phyloP scores from a whole-genome alignment of 2,797 vertebrate species.

The Ataeniobius toweri region DNA sequence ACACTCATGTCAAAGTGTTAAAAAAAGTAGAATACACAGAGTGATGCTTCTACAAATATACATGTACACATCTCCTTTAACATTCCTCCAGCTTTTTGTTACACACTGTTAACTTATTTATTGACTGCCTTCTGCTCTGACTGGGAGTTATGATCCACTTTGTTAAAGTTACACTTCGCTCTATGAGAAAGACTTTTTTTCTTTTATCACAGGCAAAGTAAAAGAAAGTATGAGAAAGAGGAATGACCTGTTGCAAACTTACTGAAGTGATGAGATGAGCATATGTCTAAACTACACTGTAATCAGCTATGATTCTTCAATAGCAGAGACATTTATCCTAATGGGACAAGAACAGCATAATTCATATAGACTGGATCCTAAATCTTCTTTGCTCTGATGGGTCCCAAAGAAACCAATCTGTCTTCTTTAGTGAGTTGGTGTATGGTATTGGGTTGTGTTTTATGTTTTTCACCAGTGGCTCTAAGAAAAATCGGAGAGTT shows the following conservation, averaged over 20 bases:
- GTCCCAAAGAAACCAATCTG: conserved; percentile 9
- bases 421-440: conserved; percentile 15
- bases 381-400: conserved; percentile 17
- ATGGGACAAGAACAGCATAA: neutral
- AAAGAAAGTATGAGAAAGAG: conserved; percentile 36
- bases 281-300: conserved; percentile 50
- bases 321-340: conserved; percentile 11
- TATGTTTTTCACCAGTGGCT: conserved; percentile 1
- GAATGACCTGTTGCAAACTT: conserved; percentile 45
- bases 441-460: neutral
- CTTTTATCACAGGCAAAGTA: conserved; percentile 29
- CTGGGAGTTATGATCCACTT: conserved; percentile 27
- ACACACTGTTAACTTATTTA: conserved; percentile 35
- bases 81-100: conserved; percentile 20
- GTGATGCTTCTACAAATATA: conserved; percentile 14
- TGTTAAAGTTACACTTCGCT: conserved; percentile 34
- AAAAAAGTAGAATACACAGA: neutral
- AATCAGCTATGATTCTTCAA: conserved; percentile 29
- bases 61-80: conserved; percentile 28
- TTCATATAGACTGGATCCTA: conserved; percentile 15
- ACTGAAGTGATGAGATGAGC: conserved; percentile 52
- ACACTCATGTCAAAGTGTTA: neutral
- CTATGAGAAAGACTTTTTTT: conserved; percentile 23
- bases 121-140: conserved; percentile 32
- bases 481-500: neutral